Conservation (phyloP, 2,113 vertebrate species). For the Megalops atlanticus region DNA sequence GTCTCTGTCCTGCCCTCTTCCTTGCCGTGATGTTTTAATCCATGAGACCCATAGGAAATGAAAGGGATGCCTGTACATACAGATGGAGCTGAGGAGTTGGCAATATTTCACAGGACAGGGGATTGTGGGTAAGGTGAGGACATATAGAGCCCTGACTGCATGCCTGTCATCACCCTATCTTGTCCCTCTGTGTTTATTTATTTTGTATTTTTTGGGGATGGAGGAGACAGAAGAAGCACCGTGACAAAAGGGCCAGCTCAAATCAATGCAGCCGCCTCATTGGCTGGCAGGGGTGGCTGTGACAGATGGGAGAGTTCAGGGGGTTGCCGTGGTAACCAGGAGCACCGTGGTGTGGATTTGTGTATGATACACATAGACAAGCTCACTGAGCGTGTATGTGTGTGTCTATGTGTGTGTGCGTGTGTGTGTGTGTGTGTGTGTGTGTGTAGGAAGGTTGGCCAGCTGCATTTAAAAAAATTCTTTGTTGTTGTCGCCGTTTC, state of each 20-base stretch:
- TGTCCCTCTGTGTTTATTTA: too few species aligned
- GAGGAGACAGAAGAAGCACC: too few species aligned
- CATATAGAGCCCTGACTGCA: background rate
- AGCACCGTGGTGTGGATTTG: slow-evolving; percentile 46
- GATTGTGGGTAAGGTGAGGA: background rate
- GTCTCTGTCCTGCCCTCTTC: background rate
- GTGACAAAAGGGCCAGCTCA: background rate
- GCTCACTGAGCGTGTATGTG: slow-evolving; percentile 49
- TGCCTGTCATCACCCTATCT: too few species aligned
- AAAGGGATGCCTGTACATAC: background rate
- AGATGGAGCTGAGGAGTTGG: background rate
- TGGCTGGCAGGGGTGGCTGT: slow-evolving; percentile 60
- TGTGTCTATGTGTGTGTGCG: background rate
- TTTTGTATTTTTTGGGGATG: too few species aligned
- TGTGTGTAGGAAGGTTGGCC: too few species aligned
- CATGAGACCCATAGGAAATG: background rate
- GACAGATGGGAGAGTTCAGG: slow-evolving; percentile 77
- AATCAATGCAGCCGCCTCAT: slow-evolving; percentile 40
- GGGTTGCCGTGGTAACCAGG: slow-evolving; percentile 78
- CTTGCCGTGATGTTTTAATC: background rate
- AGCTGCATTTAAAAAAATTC: too few species aligned
- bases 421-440: background rate
- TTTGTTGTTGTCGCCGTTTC: too few species aligned
- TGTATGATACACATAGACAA: slow-evolving; percentile 32
- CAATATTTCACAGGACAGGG: background rate